Evolutionary conservation across 2,113 vertebrate genomes (phyloP).

Genomic region (Tragelaphus buxtoni): DNA sequence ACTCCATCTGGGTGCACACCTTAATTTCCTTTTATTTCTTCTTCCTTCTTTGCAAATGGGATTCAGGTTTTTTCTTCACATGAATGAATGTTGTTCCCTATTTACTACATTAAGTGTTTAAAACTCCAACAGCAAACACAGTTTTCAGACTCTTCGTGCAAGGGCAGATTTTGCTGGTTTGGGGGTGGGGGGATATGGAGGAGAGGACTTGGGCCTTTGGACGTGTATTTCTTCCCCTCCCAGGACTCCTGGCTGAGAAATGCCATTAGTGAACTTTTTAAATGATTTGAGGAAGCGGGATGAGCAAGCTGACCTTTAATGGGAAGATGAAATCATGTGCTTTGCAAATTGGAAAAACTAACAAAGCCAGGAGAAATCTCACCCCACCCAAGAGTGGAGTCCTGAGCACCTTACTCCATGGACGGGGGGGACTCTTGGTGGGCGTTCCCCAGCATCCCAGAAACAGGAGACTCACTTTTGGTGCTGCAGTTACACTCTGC

Average conservation of each 20-base stretch:
- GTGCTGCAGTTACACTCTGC: neutral
- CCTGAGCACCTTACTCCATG: neutral
- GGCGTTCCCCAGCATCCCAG: neutral
- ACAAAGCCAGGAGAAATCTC: neutral
- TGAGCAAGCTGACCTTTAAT: slow-evolving; percentile 44
- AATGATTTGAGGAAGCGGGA: slow-evolving; percentile 6
- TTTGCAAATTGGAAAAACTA: slow-evolving; percentile 51
- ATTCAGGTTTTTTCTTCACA: neutral
- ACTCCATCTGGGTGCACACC: too few species aligned
- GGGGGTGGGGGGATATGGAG: rapidly evolving
- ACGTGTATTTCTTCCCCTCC: neutral
- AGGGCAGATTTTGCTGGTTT: neutral
- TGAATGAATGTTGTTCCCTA: neutral
- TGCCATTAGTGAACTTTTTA: neutral
- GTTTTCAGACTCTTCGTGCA: neutral
- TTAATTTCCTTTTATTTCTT: neutral
- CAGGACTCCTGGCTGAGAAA: slow-evolving; percentile 40
- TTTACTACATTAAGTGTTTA: neutral
- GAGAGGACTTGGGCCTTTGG: neutral
- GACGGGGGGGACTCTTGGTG: neutral
- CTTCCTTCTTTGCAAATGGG: neutral
- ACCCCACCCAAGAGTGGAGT: neutral
- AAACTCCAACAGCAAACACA: neutral
- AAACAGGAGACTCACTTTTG: neutral
- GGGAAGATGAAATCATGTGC: slow-evolving; percentile 52